Evolutionary conservation across 1,140 invertebrate species (phyloP), one percentile per base, ranked within the genome.

Genomic region (Delia radicum): DNA sequence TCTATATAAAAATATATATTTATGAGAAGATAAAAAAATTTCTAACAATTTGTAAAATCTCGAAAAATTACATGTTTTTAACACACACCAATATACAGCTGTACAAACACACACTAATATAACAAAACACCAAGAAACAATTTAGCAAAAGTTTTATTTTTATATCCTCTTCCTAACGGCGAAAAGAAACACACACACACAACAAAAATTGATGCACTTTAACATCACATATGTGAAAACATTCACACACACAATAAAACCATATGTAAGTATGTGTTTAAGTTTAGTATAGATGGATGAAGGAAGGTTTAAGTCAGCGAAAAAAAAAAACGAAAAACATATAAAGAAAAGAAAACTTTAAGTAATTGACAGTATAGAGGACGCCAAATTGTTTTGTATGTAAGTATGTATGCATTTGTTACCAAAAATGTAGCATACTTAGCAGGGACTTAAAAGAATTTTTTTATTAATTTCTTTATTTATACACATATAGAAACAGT

Each of bases 331-430:
- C 3, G 21, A 21, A 55, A 55, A 55, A 55, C n/a, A 21, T 55
- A n/a, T 21, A 55, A 55, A 55, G 48, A 55, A 55, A 55, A 18
- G n/a, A 55, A 55, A 55, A 55, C n/a, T 55, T 55, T 55, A 55
- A 55, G 48, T 55, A 55, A 55, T 55, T 55, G 48, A 55, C 48
- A 55, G 48, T 55, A 55, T 55, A 18, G 48, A 55, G 48, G 48
- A 55, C 48, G 48, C 48, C 48, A 55, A 55, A 55, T 55, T 55
- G 18, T 55, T 55, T 55, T 55, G n/a, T 55, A 55, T 55, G n/a
- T n/a, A 42, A 10, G 37, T 42, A 10, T 42, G 48, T 55, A 55
- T n/a, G n/a, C n/a, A n/a, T n/a, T n/a, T n/a, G n/a, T 55, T 18
- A 55, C 3, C 37, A 3, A 5, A 15, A 42, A 15, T 15, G 12